phyloP scores from a whole-genome alignment of 2,888 invertebrate genomes.

The Agapostemon virescens region DNA sequence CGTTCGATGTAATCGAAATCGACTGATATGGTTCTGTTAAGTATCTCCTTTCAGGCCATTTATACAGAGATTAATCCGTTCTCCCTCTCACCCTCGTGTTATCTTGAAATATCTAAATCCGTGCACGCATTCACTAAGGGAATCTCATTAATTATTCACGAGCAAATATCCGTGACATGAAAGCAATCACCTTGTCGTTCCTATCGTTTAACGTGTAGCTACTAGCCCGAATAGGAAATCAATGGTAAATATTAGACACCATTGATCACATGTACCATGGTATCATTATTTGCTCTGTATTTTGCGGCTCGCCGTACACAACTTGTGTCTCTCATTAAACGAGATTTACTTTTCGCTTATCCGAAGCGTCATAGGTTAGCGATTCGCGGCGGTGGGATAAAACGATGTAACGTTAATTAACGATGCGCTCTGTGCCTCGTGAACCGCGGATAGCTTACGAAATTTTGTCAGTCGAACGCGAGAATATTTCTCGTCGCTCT shows the following conservation, averaged over 20 bases:
- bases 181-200: conserved; percentile 66
- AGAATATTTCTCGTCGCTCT: background rate
- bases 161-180: conserved; percentile 67
- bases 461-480: conserved; percentile 1
- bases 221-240: conserved; percentile 54
- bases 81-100: conserved; percentile 24
- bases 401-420: background rate
- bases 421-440: background rate
- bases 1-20: background rate
- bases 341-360: conserved; percentile 21
- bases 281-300: conserved; percentile 52
- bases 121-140: conserved; percentile 58
- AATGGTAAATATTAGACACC: conserved; percentile 60
- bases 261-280: conserved; percentile 47
- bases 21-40: conserved; percentile 7
- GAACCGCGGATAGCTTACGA: background rate
- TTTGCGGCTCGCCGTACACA: conserved; percentile 29
- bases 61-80: background rate
- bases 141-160: conserved; percentile 71
- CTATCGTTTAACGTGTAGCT: conserved; percentile 60
- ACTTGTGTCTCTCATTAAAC: conserved; percentile 32
- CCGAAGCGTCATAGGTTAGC: background rate
- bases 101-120: conserved; percentile 62
- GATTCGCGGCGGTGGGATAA: background rate
- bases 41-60: conserved; percentile 11